These are phyloP conservation scores for Ageneiosus marmoratus DNA, from an alignment of 2,113 vertebrate genomes.

Conservation along the genomic window DNA sequence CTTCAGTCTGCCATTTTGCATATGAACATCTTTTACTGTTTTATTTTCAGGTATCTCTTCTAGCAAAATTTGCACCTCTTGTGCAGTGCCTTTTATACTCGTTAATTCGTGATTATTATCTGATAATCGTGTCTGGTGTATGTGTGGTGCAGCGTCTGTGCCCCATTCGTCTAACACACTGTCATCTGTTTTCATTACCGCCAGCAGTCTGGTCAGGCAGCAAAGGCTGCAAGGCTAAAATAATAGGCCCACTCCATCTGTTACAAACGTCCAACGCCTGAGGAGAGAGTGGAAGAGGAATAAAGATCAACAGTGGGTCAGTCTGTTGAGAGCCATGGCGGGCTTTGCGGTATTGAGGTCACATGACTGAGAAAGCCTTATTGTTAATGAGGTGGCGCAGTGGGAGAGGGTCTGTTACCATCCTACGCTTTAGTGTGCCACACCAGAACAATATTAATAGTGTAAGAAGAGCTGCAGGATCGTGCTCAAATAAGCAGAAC, in stretches of 20 bases:
- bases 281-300: conserved; percentile 40
- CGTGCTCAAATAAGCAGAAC: background rate
- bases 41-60: background rate
- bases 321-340: conserved; percentile 31
- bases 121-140: conserved; percentile 6
- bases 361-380: conserved; percentile 18
- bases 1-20: background rate
- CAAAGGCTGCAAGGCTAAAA: conserved; percentile 57
- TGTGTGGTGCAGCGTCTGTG: conserved; percentile 55
- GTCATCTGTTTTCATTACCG: conserved; percentile 65
- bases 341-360: conserved; percentile 31
- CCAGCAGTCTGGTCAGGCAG: conserved; percentile 50
- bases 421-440: background rate
- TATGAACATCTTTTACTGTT: no score
- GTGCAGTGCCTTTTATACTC: background rate
- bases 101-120: conserved; percentile 26
- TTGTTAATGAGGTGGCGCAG: conserved; percentile 38
- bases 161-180: conserved; percentile 56
- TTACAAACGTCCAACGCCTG: conserved; percentile 45
- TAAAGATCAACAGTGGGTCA: conserved; percentile 35
- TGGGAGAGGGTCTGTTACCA: background rate
- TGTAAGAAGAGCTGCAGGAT: background rate
- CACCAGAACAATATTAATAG: conserved; percentile 15
- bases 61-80: no score
- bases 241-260: conserved; percentile 62